These are phyloP conservation scores for Oncorhynchus mykiss DNA, from an alignment of 2,113 vertebrate species.

Conservation along the genomic window DNA sequence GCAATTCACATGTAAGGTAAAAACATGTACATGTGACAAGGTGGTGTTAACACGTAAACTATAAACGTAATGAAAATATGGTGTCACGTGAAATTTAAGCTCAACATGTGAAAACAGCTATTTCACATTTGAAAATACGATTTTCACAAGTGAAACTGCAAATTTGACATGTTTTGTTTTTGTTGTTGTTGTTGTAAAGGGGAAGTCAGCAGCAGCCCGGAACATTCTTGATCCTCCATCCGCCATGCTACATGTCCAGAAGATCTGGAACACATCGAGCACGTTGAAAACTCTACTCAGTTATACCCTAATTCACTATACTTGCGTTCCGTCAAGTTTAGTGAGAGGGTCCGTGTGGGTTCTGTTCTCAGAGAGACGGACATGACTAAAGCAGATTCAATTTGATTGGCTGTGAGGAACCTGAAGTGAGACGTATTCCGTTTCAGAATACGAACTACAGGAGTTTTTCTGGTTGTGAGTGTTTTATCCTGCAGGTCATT, in stretches of 20 bases:
- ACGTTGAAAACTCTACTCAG: conserved; percentile 24
- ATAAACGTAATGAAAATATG: too few species aligned
- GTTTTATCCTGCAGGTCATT: not conserved
- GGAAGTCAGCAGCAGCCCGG: conserved; percentile 19
- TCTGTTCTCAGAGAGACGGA: conserved; percentile 6
- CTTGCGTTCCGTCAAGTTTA: conserved; percentile 34
- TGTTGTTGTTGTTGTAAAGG: too few species aligned
- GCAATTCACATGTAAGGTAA: too few species aligned
- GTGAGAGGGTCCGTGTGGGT: conserved; percentile 31
- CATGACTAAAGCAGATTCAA: too few species aligned
- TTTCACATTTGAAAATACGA: too few species aligned
- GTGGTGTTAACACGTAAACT: too few species aligned
- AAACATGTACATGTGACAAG: too few species aligned
- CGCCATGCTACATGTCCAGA: conserved; percentile 30
- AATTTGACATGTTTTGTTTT: too few species aligned
- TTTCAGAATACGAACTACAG: not conserved
- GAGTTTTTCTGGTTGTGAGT: not conserved
- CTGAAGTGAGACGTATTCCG: not conserved
- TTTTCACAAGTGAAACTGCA: too few species aligned
- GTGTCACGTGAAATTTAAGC: too few species aligned
- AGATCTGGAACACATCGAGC: conserved; percentile 34
- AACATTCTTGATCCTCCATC: conserved; percentile 25
- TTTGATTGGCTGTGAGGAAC: too few species aligned
- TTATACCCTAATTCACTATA: conserved; percentile 27
- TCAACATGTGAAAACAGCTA: too few species aligned